phyloP scores from a whole-genome alignment of 2,888 invertebrate genomes.

The Lasioglossum zephyrum region DNA sequence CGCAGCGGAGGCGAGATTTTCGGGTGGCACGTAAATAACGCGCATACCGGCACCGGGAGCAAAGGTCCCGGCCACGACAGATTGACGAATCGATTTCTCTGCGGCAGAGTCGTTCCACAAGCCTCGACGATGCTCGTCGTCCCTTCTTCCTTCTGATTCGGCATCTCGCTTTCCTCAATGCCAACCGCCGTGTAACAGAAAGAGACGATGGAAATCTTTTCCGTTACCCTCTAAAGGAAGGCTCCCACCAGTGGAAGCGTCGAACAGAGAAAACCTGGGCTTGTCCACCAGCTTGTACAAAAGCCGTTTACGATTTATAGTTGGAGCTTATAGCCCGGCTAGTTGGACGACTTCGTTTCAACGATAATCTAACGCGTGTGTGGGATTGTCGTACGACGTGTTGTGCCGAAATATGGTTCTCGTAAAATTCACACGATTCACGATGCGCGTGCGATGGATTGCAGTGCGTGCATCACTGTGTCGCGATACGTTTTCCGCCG shows the following conservation, averaged over 20 bases:
- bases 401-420: not conserved
- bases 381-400: not conserved
- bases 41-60: slow-evolving; percentile 45
- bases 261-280: not conserved
- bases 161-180: not conserved
- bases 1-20: slow-evolving; percentile 44
- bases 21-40: slow-evolving; percentile 53
- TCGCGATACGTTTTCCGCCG: not conserved
- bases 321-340: not conserved
- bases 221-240: not conserved
- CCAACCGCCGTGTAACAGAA: not conserved
- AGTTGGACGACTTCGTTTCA: not conserved
- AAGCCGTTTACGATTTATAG: not conserved
- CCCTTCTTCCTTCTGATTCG: not conserved
- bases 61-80: slow-evolving; percentile 63
- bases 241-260: not conserved
- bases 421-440: not conserved
- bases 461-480: not conserved
- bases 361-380: slow-evolving; percentile 1
- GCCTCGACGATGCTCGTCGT: not conserved
- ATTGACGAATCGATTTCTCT: slow-evolving; percentile 70
- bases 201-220: not conserved
- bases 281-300: not conserved
- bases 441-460: not conserved
- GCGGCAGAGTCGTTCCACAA: slow-evolving; percentile 42